Evolutionary conservation across 2,888 invertebrate species (phyloP).

Genomic region (Oscheius sp.): DNA sequence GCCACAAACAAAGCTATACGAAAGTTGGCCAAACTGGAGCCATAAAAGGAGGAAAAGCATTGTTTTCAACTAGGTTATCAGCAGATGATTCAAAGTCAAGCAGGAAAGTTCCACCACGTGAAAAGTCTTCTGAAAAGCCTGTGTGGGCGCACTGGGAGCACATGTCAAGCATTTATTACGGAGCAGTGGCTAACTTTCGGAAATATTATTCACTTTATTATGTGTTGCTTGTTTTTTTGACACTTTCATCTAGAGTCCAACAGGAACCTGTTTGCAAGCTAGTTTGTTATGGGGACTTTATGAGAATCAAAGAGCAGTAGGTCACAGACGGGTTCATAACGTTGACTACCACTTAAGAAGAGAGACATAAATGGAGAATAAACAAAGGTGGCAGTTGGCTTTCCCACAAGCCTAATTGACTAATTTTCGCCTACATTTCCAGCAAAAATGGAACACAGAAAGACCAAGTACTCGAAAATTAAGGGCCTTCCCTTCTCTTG

Average conservation of each 20-base stretch:
- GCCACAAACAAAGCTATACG: no score
- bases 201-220: background rate
- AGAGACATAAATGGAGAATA: slow-evolving; percentile 8
- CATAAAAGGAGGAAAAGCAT: background rate
- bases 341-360: background rate
- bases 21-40: no score
- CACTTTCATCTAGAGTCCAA: background rate
- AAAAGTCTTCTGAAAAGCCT: background rate
- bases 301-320: slow-evolving; percentile 11
- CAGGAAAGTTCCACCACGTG: slow-evolving; percentile 13
- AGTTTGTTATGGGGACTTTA: background rate
- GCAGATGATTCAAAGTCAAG: no score
- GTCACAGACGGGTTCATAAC: background rate
- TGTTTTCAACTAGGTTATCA: no score
- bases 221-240: background rate
- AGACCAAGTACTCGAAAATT: no score
- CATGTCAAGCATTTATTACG: background rate
- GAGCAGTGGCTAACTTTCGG: background rate
- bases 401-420: slow-evolving; percentile 2
- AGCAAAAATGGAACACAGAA: no score
- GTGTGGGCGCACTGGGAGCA: background rate
- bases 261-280: background rate
- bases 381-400: slow-evolving; percentile 1
- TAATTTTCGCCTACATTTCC: background rate
- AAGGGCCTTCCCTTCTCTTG: no score